These are phyloP conservation scores for Gisinianus flammeolus DNA, from an alignment of 2,888 invertebrate species.

Conservation along the genomic window DNA sequence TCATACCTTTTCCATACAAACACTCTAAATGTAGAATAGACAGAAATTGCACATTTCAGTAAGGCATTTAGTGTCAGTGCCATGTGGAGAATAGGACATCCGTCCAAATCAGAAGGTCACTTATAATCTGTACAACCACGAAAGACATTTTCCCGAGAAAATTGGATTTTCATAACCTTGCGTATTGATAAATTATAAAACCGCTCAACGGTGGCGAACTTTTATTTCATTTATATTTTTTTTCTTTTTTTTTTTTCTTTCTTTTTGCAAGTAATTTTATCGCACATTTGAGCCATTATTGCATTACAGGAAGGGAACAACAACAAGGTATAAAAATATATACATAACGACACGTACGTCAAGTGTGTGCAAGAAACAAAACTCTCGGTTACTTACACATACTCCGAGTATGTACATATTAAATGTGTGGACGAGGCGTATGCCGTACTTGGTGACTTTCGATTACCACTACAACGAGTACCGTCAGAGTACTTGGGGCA, in stretches of 20 bases:
- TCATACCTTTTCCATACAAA: too few species aligned
- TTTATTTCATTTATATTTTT: background rate
- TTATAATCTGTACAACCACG: slow-evolving; percentile 44
- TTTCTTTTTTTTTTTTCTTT: background rate
- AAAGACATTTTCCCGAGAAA: slow-evolving; percentile 45
- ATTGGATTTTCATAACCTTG: slow-evolving; percentile 49
- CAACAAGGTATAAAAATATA: background rate
- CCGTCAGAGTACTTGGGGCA: too few species aligned
- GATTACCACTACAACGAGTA: too few species aligned
- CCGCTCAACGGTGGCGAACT: slow-evolving; percentile 13
- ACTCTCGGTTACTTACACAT: too few species aligned
- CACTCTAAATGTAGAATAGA: too few species aligned
- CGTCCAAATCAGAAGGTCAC: slow-evolving; percentile 48
- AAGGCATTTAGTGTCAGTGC: slow-evolving; percentile 32
- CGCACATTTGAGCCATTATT: slow-evolving; percentile 5
- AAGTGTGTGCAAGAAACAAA: too few species aligned
- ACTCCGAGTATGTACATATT: too few species aligned
- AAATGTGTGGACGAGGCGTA: too few species aligned
- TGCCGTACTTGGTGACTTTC: too few species aligned
- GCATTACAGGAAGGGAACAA: slow-evolving; percentile 25
- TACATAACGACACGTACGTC: too few species aligned
- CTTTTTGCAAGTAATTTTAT: slow-evolving; percentile 9
- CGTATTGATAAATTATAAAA: slow-evolving; percentile 28
- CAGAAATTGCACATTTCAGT: background rate
- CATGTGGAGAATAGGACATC: slow-evolving; percentile 46